A percentile compares a stretch with the other conserved stretches of the same genome.
Evolutionary conservation across 1,140 invertebrate species (phyloP).

Genomic region (Papilio machaon): DNA sequence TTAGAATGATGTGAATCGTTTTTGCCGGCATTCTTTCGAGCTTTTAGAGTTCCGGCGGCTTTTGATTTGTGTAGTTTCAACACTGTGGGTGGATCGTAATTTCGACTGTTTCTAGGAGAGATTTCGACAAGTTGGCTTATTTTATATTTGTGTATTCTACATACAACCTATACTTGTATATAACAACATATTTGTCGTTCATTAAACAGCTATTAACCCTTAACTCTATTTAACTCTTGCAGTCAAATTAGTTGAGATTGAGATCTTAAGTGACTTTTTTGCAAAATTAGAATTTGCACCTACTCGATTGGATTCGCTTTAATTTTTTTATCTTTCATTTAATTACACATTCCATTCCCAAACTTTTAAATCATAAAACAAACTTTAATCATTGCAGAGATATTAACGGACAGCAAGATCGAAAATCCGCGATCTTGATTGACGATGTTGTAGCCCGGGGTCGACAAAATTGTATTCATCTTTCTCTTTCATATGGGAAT

Average conservation of each 20-base stretch:
- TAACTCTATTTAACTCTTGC: neutral
- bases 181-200: no score
- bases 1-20: slow-evolving; percentile 22
- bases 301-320: neutral
- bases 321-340: slow-evolving; percentile 15
- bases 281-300: neutral
- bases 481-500: neutral
- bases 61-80: slow-evolving; percentile 23
- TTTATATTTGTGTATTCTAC: neutral
- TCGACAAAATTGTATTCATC: neutral
- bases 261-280: neutral
- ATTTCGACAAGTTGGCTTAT: neutral
- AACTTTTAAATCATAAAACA: slow-evolving; percentile 31
- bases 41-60: slow-evolving; percentile 21
- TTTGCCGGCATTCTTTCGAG: slow-evolving; percentile 25
- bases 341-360: slow-evolving; percentile 6
- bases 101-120: slow-evolving; percentile 9
- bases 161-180: neutral
- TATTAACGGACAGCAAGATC: slow-evolving; percentile 34
- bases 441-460: neutral
- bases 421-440: slow-evolving; percentile 25
- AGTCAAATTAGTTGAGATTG: no score
- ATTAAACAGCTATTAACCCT: no score
- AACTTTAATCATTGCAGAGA: slow-evolving; percentile 28
- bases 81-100: slow-evolving; percentile 6